Conservation (phyloP, 1,140 invertebrate species). For the Ephestia elutella region DNA sequence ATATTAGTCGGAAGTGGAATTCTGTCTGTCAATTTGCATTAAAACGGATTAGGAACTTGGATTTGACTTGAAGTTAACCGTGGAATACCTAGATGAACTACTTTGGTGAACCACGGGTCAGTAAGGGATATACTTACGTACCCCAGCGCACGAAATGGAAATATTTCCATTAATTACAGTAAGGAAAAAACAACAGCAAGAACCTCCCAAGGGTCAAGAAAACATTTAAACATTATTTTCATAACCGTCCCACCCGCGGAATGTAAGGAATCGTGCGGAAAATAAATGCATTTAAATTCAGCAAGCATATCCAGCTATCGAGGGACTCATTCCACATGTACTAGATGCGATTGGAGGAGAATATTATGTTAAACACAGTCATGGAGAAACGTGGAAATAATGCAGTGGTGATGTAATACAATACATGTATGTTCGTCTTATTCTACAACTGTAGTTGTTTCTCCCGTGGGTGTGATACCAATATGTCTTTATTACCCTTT, state of each 20-base stretch:
- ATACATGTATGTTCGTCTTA: too few species aligned
- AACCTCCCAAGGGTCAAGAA: background rate
- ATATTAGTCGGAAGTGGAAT: too few species aligned
- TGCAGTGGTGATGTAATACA: background rate
- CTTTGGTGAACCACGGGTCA: too few species aligned
- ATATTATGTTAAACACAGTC: background rate
- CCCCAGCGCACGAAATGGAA: too few species aligned
- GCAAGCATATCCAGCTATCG: background rate
- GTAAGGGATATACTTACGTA: too few species aligned
- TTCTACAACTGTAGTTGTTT: too few species aligned
- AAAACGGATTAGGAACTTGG: too few species aligned
- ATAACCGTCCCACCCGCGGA: background rate
- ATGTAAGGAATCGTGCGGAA: background rate
- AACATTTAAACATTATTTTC: background rate
- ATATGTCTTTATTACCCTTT: too few species aligned
- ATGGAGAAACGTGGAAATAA: background rate
- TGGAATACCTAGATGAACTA: too few species aligned
- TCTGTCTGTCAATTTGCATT: too few species aligned
- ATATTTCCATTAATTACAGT: background rate
- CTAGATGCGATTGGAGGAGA: background rate
- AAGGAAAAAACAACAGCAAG: background rate
- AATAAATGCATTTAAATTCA: conserved; percentile 2
- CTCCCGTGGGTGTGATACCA: too few species aligned
- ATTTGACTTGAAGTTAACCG: too few species aligned
- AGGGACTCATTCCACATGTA: background rate